Conservation (phyloP, 2,888 invertebrate species). For the Omphaloscelis lunosa region DNA sequence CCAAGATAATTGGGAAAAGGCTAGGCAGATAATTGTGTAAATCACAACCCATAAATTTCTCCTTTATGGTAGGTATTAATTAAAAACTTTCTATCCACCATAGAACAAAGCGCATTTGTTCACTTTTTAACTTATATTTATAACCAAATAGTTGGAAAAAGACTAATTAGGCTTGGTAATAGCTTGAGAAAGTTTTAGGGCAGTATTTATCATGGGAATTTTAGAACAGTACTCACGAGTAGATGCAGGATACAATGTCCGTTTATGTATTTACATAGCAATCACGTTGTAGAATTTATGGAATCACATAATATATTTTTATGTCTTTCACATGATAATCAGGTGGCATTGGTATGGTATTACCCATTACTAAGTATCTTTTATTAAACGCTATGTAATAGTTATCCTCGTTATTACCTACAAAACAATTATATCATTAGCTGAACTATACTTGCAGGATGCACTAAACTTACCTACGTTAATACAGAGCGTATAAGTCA, state of each 20-base stretch:
- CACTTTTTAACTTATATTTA: too few species aligned
- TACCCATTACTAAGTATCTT: slow-evolving; percentile 21
- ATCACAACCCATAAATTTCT: too few species aligned
- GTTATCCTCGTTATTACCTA: not conserved
- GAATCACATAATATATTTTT: slow-evolving; percentile 44
- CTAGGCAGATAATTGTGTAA: not conserved
- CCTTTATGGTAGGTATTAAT: too few species aligned
- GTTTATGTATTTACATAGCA: slow-evolving; percentile 15
- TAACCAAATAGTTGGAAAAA: too few species aligned
- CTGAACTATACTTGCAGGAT: not conserved
- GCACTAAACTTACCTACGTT: not conserved
- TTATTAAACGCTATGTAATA: slow-evolving; percentile 4
- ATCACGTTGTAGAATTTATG: slow-evolving; percentile 31
- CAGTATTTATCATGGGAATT: not conserved
- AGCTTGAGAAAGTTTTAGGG: not conserved
- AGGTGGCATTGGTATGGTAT: slow-evolving; percentile 6
- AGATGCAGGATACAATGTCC: not conserved
- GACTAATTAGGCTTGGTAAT: too few species aligned
- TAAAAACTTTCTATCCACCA: too few species aligned
- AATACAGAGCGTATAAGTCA: not conserved
- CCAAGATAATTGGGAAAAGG: not conserved
- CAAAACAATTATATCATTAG: not conserved
- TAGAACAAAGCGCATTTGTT: too few species aligned
- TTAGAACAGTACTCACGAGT: not conserved
- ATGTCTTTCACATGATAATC: slow-evolving; percentile 52